Conservation (phyloP, 1,140 invertebrate species). For the Heliconius hewitsoni region DNA sequence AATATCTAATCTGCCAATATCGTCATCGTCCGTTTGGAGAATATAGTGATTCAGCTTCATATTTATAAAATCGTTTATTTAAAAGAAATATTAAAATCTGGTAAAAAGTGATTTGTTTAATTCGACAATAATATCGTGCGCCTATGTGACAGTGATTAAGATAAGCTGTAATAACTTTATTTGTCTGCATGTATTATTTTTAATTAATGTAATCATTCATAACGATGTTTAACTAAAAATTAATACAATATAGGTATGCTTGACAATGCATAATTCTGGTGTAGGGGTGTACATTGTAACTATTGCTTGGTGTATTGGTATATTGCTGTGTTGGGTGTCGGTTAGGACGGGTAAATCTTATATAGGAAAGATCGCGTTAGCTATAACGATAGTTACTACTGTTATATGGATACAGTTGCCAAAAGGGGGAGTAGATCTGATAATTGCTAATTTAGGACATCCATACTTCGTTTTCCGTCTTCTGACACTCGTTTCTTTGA, state of each 20-base stretch:
- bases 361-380: constrained; percentile 63
- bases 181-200: constrained; percentile 36
- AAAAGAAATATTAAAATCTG: constrained; percentile 14
- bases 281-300: constrained; percentile 68
- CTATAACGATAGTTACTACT: constrained; percentile 58
- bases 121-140: background rate
- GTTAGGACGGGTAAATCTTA: constrained; percentile 65
- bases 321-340: constrained; percentile 69
- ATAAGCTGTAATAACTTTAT: constrained; percentile 34
- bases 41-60: background rate
- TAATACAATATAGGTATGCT: constrained; percentile 19
- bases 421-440: constrained; percentile 47
- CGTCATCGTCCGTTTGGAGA: background rate
- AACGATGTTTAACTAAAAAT: constrained; percentile 8
- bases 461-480: constrained; percentile 8
- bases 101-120: constrained; percentile 15
- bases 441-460: constrained; percentile 54
- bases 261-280: constrained; percentile 64
- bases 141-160: constrained; percentile 28
- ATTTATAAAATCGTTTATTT: background rate
- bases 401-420: constrained; percentile 60
- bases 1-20: background rate
- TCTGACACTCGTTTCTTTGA: constrained; percentile 57
- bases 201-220: background rate
- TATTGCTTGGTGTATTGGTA: constrained; percentile 61